Evolutionary conservation across 2,113 vertebrate genomes (phyloP).

Genomic region (Danionella cerebrum): DNA sequence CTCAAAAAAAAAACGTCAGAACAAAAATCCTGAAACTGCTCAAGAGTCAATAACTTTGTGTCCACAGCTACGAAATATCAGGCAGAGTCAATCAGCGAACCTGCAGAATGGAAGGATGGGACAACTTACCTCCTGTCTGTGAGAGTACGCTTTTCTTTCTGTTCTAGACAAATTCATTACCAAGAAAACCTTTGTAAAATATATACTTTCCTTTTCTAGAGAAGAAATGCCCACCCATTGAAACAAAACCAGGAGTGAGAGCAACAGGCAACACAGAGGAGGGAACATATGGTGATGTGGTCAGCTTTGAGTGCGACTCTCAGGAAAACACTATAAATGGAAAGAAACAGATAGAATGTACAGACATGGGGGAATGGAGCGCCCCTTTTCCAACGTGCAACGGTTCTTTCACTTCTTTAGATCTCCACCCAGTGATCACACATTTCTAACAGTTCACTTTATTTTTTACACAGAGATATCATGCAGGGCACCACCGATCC

Average conservation of each 20-base stretch:
- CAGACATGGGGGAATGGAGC: slow-evolving; percentile 49
- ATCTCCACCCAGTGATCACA: not conserved
- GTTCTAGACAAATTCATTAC: no score
- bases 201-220: not conserved
- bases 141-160: slow-evolving; percentile 50
- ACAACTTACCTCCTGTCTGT: slow-evolving; percentile 54
- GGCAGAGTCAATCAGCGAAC: slow-evolving; percentile 39
- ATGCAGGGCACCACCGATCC: not conserved
- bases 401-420: slow-evolving; percentile 32
- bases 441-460: not conserved
- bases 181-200: no score
- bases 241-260: not conserved
- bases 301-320: slow-evolving; percentile 52
- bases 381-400: slow-evolving; percentile 21
- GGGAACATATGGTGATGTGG: slow-evolving; percentile 44
- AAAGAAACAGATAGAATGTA: slow-evolving; percentile 42
- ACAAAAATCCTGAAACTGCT: no score
- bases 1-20: no score
- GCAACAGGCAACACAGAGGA: slow-evolving; percentile 47
- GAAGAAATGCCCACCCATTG: slow-evolving; percentile 39
- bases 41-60: not conserved
- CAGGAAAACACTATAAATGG: not conserved
- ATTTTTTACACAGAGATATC: slow-evolving; percentile 37
- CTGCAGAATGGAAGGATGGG: slow-evolving; percentile 57
- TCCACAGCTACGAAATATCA: slow-evolving; percentile 54